A percentile compares a stretch with the other conserved stretches of the same genome.
Conservation (phyloP, 2,113 vertebrate species). For the Miniopterus natalensis region DNA sequence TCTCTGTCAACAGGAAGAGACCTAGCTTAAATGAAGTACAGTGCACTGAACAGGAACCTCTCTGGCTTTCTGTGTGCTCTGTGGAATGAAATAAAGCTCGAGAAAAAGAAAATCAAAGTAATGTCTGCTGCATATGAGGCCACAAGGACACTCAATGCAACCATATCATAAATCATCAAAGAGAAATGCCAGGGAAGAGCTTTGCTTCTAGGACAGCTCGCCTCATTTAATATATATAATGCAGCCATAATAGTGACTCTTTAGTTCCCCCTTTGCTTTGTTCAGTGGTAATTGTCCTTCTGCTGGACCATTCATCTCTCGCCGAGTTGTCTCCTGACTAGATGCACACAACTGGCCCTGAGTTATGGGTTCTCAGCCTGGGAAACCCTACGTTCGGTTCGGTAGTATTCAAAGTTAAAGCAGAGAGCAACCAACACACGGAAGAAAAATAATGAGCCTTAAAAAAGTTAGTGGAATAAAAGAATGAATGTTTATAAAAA, state of each 20-base stretch:
- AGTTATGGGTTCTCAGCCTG: constrained; percentile 69
- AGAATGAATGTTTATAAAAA: constrained; percentile 9
- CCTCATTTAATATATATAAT: constrained; percentile 73
- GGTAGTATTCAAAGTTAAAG: constrained; percentile 39
- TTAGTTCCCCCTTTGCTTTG: constrained; percentile 73
- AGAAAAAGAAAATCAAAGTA: constrained; percentile 70
- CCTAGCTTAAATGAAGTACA: background rate
- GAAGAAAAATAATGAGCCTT: background rate
- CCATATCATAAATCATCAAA: constrained; percentile 79
- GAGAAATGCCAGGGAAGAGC: constrained; percentile 72
- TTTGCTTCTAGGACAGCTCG: constrained; percentile 71
- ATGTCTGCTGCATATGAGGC: constrained; percentile 52
- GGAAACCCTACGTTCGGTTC: constrained; percentile 16
- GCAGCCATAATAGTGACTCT: constrained; percentile 66
- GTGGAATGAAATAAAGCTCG: constrained; percentile 60
- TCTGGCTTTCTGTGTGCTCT: constrained; percentile 55
- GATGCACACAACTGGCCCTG: constrained; percentile 45
- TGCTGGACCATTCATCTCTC: constrained; percentile 74
- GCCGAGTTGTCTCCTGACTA: constrained; percentile 61
- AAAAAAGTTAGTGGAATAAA: constrained; percentile 32
- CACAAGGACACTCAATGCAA: constrained; percentile 77
- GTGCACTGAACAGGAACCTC: constrained; percentile 41
- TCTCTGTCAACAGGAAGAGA: constrained; percentile 36
- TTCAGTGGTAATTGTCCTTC: constrained; percentile 80
- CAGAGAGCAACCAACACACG: constrained; percentile 39